These are phyloP conservation scores for Dendrophyllia cribrosa DNA, from an alignment of 64 coral and sea anemone species.

Conservation along the genomic window DNA sequence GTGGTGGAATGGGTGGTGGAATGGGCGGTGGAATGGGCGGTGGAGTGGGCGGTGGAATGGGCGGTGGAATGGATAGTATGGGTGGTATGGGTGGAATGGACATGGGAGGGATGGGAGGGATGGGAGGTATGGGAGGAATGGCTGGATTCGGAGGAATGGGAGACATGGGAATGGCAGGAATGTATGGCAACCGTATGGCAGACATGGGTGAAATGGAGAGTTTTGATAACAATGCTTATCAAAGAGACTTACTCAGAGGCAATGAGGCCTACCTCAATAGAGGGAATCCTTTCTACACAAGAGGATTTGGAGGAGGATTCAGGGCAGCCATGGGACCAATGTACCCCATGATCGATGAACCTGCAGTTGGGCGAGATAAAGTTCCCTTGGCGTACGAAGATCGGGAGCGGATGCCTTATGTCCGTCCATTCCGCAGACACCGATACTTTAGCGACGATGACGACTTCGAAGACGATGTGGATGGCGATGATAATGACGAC, in stretches of 20 bases:
- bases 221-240: conserved; percentile 1
- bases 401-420: neutral
- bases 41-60: neutral
- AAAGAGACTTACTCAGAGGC: conserved; percentile 3
- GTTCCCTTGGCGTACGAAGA: conserved; percentile 54
- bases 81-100: conserved; percentile 46
- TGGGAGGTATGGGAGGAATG: conserved; percentile 44
- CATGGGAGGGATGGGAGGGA: conserved; percentile 19
- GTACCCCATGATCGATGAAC: conserved; percentile 55
- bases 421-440: conserved; percentile 22
- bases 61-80: conserved; percentile 20
- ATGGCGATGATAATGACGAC: conserved; percentile 18
- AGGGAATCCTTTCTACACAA: conserved; percentile 16
- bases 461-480: conserved; percentile 42
- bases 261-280: neutral
- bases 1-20: conserved; percentile 18
- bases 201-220: conserved; percentile 24
- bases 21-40: conserved; percentile 31
- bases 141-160: conserved; percentile 47
- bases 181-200: conserved; percentile 28
- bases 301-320: conserved; percentile 31
- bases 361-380: conserved; percentile 47
- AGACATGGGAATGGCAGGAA: conserved; percentile 46
- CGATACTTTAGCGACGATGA: conserved; percentile 51
- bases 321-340: conserved; percentile 4